These are phyloP conservation scores for Muscicapa adusta DNA, from an alignment of 2,113 vertebrate species.

Conservation along the genomic window DNA sequence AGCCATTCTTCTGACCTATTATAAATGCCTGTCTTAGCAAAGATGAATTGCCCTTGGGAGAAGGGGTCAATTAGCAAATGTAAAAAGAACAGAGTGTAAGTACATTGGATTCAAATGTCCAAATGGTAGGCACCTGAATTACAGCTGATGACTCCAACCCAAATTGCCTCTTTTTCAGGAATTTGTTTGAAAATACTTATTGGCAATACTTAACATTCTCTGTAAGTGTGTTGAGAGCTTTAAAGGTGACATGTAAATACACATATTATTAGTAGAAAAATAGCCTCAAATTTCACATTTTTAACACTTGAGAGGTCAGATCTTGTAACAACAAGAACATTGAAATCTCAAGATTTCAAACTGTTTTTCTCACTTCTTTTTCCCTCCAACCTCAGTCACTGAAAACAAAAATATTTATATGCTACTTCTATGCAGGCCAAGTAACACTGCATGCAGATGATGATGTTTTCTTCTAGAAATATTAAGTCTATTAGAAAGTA, in stretches of 20 bases:
- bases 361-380: background rate
- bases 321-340: background rate
- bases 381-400: background rate
- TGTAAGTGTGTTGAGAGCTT: background rate
- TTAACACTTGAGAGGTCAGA: background rate
- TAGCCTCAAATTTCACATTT: background rate
- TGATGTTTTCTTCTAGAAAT: constrained; percentile 21
- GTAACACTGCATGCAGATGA: background rate
- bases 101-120: background rate
- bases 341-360: background rate
- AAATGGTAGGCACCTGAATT: background rate
- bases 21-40: background rate
- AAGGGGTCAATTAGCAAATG: background rate
- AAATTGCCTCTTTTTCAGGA: background rate
- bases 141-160: background rate
- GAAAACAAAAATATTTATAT: background rate
- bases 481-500: background rate
- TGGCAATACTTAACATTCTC: background rate
- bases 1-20: background rate
- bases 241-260: background rate
- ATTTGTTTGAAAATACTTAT: background rate
- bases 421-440: background rate
- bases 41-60: background rate
- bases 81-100: background rate
- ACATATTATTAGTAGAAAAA: background rate